Conservation (phyloP, 64 coral and sea anemone genomes). For the Montipora capricornis region DNA sequence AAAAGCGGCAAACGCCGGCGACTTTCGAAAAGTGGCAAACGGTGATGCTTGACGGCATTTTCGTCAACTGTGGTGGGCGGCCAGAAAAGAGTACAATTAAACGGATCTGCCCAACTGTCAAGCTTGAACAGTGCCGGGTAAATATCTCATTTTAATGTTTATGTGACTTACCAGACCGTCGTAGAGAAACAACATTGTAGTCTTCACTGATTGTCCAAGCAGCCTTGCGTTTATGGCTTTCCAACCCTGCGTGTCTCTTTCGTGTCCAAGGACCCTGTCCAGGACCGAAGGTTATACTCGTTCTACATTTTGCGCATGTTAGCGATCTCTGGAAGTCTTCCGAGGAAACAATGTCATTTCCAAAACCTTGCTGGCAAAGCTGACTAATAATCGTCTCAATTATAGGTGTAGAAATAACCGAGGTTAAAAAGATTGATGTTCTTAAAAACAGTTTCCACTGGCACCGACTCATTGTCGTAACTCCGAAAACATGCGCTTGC, state of each 20-base stretch:
- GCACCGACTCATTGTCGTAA: neutral
- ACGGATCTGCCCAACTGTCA: too few species aligned
- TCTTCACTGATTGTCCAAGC: neutral
- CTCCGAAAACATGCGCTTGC: too few species aligned
- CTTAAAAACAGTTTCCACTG: neutral
- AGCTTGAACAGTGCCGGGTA: too few species aligned
- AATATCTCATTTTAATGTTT: too few species aligned
- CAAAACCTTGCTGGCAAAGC: neutral
- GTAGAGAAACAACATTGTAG: neutral
- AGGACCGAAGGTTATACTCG: neutral
- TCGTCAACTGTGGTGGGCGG: too few species aligned
- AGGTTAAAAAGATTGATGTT: neutral
- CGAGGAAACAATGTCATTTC: neutral
- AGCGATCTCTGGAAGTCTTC: neutral
- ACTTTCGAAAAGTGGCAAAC: too few species aligned
- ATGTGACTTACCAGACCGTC: too few species aligned
- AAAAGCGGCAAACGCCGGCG: too few species aligned
- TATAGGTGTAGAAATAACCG: neutral
- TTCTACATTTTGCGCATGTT: neutral
- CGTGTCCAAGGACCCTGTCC: too few species aligned
- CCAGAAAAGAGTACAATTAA: too few species aligned
- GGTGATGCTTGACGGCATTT: too few species aligned
- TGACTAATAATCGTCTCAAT: neutral
- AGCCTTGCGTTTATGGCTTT: neutral
- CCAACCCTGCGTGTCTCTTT: neutral